These are phyloP conservation scores for Cheumatopsyche charites DNA, from an alignment of 1,140 invertebrate genomes.

Conservation along the genomic window DNA sequence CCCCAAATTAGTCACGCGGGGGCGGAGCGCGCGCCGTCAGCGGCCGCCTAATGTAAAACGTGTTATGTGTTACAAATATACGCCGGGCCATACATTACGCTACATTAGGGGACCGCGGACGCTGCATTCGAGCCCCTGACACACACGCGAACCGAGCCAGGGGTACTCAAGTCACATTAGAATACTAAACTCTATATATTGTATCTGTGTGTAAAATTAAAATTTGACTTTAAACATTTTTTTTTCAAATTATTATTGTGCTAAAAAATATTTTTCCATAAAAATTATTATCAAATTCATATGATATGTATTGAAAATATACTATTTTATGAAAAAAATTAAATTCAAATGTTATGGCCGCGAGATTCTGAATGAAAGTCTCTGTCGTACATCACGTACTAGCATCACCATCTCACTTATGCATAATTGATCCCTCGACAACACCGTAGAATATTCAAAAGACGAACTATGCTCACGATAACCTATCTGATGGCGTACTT, in stretches of 20 bases:
- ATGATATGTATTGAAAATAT: too few relatives aligned
- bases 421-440: conserved; percentile 34
- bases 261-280: too few relatives aligned
- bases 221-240: too few relatives aligned
- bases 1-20: conserved; percentile 48
- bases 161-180: neutral
- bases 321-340: too few relatives aligned
- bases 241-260: too few relatives aligned
- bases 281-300: too few relatives aligned
- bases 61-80: conserved; percentile 50
- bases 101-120: conserved; percentile 25
- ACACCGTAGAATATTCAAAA: conserved; percentile 30
- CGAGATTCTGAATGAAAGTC: neutral
- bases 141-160: neutral
- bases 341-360: neutral
- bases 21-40: conserved; percentile 39
- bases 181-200: neutral
- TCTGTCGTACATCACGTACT: conserved; percentile 25
- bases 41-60: conserved; percentile 49
- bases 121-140: conserved; percentile 28
- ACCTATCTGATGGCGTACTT: too few relatives aligned
- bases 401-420: conserved; percentile 13
- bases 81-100: conserved; percentile 39
- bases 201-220: neutral
- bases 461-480: neutral